These are phyloP conservation scores for Flabesymbios commensalis DNA, from an alignment of 2,888 invertebrate genomes.

Conservation along the genomic window DNA sequence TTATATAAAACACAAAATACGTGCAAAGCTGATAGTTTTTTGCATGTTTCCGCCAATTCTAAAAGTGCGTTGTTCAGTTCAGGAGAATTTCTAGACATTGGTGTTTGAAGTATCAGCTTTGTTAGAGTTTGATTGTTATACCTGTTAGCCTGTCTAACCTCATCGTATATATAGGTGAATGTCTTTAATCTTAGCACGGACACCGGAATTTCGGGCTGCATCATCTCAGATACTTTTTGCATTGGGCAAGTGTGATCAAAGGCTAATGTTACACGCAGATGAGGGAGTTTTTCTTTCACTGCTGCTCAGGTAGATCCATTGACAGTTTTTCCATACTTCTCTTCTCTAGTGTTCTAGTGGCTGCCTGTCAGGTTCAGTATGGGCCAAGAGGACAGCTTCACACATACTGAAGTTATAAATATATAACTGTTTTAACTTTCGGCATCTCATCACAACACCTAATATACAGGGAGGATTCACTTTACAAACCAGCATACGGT, in stretches of 20 bases:
- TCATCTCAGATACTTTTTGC: constrained; percentile 43
- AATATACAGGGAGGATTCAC: constrained; percentile 46
- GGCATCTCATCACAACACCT: constrained; percentile 46
- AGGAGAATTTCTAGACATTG: constrained; percentile 33
- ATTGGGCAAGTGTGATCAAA: constrained; percentile 58
- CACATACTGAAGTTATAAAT: constrained; percentile 49
- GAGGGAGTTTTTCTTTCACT: constrained; percentile 38
- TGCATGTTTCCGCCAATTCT: constrained; percentile 41
- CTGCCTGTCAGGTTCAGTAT: constrained; percentile 41
- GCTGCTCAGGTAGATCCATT: constrained; percentile 45
- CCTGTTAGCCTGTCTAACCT: constrained; percentile 45
- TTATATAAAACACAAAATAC: constrained; percentile 53
- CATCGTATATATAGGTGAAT: constrained; percentile 48
- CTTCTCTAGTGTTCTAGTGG: constrained; percentile 46
- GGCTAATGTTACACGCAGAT: constrained; percentile 48
- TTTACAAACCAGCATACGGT: constrained; percentile 50
- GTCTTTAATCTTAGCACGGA: constrained; percentile 51
- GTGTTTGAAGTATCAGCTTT: constrained; percentile 50
- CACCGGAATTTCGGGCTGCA: constrained; percentile 56
- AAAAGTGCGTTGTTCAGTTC: constrained; percentile 48
- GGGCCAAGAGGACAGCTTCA: constrained; percentile 46
- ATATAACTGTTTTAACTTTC: constrained; percentile 43
- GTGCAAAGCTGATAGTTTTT: constrained; percentile 40
- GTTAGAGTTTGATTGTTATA: constrained; percentile 47
- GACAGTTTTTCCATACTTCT: constrained; percentile 49